A percentile compares a stretch with the other conserved stretches of the same genome.
phyloP scores from a whole-genome alignment of 2,888 invertebrate genomes.

The Phalera bucephala region DNA sequence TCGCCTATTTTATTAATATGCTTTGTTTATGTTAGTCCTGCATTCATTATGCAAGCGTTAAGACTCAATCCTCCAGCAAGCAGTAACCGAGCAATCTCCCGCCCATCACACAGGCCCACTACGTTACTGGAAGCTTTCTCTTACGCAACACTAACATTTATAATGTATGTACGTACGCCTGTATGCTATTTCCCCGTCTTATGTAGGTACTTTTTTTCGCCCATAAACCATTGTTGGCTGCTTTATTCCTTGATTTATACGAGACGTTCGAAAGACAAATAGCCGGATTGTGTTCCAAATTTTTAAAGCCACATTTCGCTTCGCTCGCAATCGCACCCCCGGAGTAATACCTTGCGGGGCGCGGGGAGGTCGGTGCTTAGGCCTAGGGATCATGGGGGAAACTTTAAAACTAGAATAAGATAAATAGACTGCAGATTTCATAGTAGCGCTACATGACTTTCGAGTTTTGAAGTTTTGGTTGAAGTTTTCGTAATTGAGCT shows the following conservation, averaged over 20 bases:
- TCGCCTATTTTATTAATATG: no score
- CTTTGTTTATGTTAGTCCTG: no score
- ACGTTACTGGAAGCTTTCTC: slow-evolving; percentile 51
- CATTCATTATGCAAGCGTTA: no score
- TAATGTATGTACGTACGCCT: slow-evolving; percentile 74
- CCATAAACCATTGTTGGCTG: slow-evolving; percentile 85
- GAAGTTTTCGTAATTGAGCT: no score
- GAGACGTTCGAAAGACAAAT: slow-evolving; percentile 89
- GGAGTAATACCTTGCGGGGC: slow-evolving; percentile 53
- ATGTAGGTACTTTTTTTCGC: slow-evolving; percentile 81
- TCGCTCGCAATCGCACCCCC: slow-evolving; percentile 80
- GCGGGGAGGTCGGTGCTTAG: slow-evolving; percentile 55
- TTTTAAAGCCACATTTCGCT: slow-evolving; percentile 90
- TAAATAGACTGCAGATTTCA: neutral
- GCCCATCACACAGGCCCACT: slow-evolving; percentile 19
- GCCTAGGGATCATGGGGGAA: neutral
- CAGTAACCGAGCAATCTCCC: neutral
- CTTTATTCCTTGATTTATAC: slow-evolving; percentile 88
- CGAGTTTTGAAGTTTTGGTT: no score
- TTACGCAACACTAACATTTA: slow-evolving; percentile 75
- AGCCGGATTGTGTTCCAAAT: slow-evolving; percentile 91
- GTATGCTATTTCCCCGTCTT: slow-evolving; percentile 80
- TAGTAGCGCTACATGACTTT: neutral
- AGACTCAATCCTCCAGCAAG: neutral
- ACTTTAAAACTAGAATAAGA: neutral